Percentiles rank a stretch among this genome's conserved stretches.
These are phyloP conservation scores for Bellardia pandia DNA, from an alignment of 2,888 invertebrate species.

Conservation along the genomic window DNA sequence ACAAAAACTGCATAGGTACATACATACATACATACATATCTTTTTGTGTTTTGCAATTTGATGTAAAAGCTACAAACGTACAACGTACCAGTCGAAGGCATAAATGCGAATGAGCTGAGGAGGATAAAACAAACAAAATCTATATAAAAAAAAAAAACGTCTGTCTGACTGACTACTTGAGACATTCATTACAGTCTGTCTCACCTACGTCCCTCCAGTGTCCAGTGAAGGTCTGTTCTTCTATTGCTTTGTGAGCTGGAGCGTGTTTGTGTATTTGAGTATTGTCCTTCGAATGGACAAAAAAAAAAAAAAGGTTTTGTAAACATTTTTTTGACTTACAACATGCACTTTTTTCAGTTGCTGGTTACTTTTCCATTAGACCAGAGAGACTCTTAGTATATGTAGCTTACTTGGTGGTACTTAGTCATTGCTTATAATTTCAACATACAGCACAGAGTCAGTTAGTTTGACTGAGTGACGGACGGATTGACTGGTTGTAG, in stretches of 20 bases:
- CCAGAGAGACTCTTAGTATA: constrained; percentile 57
- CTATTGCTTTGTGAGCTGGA: constrained; percentile 37
- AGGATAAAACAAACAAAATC: constrained; percentile 27
- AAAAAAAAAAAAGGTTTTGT: constrained; percentile 28
- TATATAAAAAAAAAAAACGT: background rate
- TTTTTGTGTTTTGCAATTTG: constrained; percentile 4
- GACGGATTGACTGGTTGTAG: constrained; percentile 33
- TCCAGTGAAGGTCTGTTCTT: constrained; percentile 37
- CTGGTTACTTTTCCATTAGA: constrained; percentile 53
- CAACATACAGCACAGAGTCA: background rate
- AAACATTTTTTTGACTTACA: constrained; percentile 59
- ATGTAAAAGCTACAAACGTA: background rate
- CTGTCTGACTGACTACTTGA: constrained; percentile 39
- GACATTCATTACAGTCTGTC: constrained; percentile 4
- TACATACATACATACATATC: background rate
- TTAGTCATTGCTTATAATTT: constrained; percentile 13
- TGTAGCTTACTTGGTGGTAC: background rate
- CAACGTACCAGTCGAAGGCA: constrained; percentile 1
- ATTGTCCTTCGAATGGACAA: constrained; percentile 63
- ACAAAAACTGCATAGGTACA: no score
- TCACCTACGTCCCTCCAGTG: background rate
- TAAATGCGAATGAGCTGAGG: constrained; percentile 25
- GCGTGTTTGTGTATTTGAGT: constrained; percentile 2
- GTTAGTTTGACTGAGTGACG: no score
- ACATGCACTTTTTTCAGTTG: constrained; percentile 47